Percentiles rank a stretch among this genome's conserved stretches.
Conservation (phyloP, 2,888 invertebrate genomes). For the Leptinotarsa tumamoca region DNA sequence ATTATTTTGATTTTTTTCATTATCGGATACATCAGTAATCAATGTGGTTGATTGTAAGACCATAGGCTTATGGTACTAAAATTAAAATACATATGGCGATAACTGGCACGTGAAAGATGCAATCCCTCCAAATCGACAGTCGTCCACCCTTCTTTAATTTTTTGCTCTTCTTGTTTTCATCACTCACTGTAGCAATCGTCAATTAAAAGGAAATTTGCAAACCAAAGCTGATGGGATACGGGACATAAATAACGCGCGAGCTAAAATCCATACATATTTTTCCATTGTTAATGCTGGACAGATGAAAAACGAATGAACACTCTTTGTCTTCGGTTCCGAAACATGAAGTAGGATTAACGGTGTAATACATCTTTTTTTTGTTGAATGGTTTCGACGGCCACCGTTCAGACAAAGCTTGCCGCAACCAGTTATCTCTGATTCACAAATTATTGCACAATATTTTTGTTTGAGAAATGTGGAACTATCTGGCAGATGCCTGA, state of each 20-base stretch:
- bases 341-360: conserved; percentile 52
- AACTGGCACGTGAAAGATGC: not conserved
- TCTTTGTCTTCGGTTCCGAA: conserved; percentile 52
- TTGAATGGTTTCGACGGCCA: conserved; percentile 47
- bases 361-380: conserved; percentile 53
- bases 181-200: conserved; percentile 39
- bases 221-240: conserved; percentile 45
- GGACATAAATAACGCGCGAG: conserved; percentile 47
- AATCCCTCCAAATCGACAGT: not conserved
- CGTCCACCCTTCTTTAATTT: not conserved
- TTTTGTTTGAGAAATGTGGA: conserved; percentile 6
- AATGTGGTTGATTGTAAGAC: too few relatives aligned
- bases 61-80: too few relatives aligned
- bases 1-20: too few relatives aligned
- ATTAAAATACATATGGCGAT: too few relatives aligned
- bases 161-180: conserved; percentile 31
- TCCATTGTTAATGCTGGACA: conserved; percentile 47
- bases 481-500: not conserved
- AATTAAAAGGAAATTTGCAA: conserved; percentile 48
- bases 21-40: too few relatives aligned
- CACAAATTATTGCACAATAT: conserved; percentile 26
- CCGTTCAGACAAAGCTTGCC: conserved; percentile 43
- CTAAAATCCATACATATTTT: conserved; percentile 48
- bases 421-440: conserved; percentile 28
- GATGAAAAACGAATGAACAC: conserved; percentile 50